Evolutionary conservation across 1,140 invertebrate species (phyloP).

Genomic region (Ips nitidus): DNA sequence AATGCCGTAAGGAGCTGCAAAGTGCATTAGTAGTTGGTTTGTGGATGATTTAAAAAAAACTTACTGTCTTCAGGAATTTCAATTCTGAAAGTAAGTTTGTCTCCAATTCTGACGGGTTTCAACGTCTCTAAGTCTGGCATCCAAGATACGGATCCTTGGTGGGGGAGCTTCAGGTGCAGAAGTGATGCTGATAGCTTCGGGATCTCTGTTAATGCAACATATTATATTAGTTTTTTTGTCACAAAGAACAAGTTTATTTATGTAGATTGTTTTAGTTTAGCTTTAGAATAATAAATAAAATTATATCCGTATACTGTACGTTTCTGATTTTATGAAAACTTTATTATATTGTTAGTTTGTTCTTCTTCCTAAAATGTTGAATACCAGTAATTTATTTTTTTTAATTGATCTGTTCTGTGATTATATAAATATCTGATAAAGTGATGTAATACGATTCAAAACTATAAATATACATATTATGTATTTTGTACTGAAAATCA

Average conservation of each 20-base stretch:
- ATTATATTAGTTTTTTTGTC: not conserved
- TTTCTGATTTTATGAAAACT: too few species aligned
- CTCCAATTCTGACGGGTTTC: slow-evolving; percentile 93
- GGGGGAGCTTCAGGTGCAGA: slow-evolving; percentile 92
- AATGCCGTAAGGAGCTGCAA: slow-evolving; percentile 90
- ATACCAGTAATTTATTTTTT: not conserved
- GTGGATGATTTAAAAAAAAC: slow-evolving; percentile 42
- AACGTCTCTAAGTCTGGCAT: slow-evolving; percentile 80
- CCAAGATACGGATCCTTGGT: slow-evolving; percentile 89
- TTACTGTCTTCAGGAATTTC: slow-evolving; percentile 95
- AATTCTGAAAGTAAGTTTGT: slow-evolving; percentile 92
- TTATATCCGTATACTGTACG: too few species aligned
- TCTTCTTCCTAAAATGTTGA: too few species aligned
- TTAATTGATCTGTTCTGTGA: not conserved
- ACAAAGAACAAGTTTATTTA: too few species aligned
- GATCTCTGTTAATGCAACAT: slow-evolving; percentile 65
- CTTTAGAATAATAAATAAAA: not conserved
- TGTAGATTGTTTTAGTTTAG: too few species aligned
- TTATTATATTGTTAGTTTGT: too few species aligned
- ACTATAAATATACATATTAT: too few species aligned
- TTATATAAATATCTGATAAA: too few species aligned
- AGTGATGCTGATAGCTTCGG: slow-evolving; percentile 93
- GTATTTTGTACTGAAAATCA: too few species aligned
- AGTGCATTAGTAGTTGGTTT: slow-evolving; percentile 1
- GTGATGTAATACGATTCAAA: too few species aligned